Conservation (phyloP, 2,888 invertebrate species). For the Caenorhabditis imperialis region DNA sequence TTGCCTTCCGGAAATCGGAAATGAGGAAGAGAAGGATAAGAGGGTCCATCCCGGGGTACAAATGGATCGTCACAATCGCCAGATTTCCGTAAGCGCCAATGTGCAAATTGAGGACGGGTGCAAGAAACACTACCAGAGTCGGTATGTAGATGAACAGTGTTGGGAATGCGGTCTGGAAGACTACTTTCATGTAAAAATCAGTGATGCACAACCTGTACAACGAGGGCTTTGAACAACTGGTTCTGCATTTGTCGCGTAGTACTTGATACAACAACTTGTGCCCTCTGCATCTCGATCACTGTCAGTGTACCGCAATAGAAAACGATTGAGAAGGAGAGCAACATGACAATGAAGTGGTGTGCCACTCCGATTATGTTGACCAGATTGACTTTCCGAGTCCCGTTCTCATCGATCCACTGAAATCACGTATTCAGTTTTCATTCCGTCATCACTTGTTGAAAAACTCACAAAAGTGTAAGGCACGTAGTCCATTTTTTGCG, state of each 20-base stretch:
- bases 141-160: conserved; percentile 43
- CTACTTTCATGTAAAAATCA: no score
- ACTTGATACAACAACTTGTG: conserved; percentile 10
- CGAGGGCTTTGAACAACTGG: conserved; percentile 36
- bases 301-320: conserved; percentile 23
- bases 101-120: conserved; percentile 28
- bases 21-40: conserved; percentile 23
- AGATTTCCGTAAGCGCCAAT: conserved; percentile 24
- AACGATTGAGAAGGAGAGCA: conserved; percentile 18
- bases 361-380: background rate
- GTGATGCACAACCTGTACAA: conserved; percentile 44
- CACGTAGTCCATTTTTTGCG: no score
- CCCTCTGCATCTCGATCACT: background rate
- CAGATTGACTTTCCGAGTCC: background rate
- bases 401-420: background rate
- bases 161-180: conserved; percentile 36
- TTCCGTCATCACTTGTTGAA: no score
- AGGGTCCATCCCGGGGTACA: conserved; percentile 32
- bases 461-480: no score
- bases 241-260: conserved; percentile 18
- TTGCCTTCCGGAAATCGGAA: conserved; percentile 15
- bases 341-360: conserved; percentile 3
- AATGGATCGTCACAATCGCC: conserved; percentile 15
- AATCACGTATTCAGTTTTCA: no score
- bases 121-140: conserved; percentile 31